Base-by-base conservation (phyloP, 1,140 invertebrate genomes). In the Archegozetes longisetosus region DNA sequence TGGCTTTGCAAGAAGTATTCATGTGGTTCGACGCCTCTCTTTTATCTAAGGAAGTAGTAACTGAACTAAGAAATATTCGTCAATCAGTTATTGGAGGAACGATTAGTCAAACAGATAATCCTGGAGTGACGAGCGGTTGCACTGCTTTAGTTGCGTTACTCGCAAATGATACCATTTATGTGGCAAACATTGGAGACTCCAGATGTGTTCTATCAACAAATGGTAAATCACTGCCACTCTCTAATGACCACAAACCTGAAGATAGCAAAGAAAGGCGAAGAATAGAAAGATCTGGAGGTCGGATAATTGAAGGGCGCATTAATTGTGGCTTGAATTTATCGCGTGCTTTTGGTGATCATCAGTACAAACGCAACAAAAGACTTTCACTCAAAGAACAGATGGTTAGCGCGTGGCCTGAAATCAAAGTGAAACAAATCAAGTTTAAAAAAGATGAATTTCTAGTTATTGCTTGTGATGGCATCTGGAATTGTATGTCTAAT, bases 401-500 rank as follows among this genome's bases (percentile, higher is more conserved):
- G 90, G 95, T 98, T 56, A 92, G 87, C n/a, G 85, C 94, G 3
- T 70, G 92, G 28, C 95, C 94, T 6, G 93, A 97, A 69, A 76
- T 98, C 0, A 82, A 83, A 69, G 82, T 79, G 25, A 69, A 82
- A 70, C 82, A 78, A 26, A 61, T 77, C 84, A 62, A 78, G 79
- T 1, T 72, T 75, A 53, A 77, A 79, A 61, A 49, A 27, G 91
- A 96, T 72, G 83, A 91, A 64, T 98, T 97, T 69, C 82, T 98
- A 76, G 82, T 98, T 2, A 72, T 98, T 22, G 94, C 94, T 23
- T 97, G 93, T 72, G 94, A 98, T 75, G 94, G 94, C 22, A 96
- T 98, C 68, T 98, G 94, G 94, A 97, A 98, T 71, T 94, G 82
- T 60, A 86, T 97, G 85, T 82, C 85, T 58, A 95, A 87, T 75